Evolutionary conservation across 2,113 vertebrate species (phyloP).

Genomic region (Neotragus pygmaeus): DNA sequence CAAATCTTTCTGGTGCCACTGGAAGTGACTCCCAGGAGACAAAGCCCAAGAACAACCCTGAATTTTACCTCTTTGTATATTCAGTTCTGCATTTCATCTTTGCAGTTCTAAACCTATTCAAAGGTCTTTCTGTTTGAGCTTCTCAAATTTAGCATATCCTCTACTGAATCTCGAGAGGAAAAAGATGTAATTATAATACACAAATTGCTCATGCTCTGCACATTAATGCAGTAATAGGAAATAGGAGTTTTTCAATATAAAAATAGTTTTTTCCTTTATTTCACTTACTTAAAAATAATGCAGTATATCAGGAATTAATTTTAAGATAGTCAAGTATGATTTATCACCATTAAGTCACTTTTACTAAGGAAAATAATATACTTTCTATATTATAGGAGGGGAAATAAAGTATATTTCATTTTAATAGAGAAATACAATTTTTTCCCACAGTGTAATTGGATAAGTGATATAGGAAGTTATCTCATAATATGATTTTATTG

Average conservation of each 20-base stretch:
- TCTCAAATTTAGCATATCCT: slow-evolving; percentile 60
- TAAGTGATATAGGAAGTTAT: slow-evolving; percentile 49
- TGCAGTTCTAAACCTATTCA: slow-evolving; percentile 45
- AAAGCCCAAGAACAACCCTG: slow-evolving; percentile 30
- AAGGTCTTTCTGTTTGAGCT: slow-evolving; percentile 56
- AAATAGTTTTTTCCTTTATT: slow-evolving; percentile 52
- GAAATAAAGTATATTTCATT: slow-evolving; percentile 64
- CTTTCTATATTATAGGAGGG: slow-evolving; percentile 47
- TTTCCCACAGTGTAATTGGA: slow-evolving; percentile 53
- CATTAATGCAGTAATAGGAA: slow-evolving; percentile 41
- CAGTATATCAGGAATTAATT: slow-evolving; percentile 67
- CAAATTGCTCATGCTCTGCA: slow-evolving; percentile 30
- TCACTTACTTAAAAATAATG: slow-evolving; percentile 65
- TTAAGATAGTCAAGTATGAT: slow-evolving; percentile 63
- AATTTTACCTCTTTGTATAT: slow-evolving; percentile 50
- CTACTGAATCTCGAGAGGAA: slow-evolving; percentile 47
- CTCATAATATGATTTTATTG: slow-evolving; percentile 60
- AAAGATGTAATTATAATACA: slow-evolving; percentile 66
- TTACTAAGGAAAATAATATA: slow-evolving; percentile 62
- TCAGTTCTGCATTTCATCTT: slow-evolving; percentile 44
- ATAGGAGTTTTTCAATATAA: slow-evolving; percentile 36
- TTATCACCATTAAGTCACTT: slow-evolving; percentile 65
- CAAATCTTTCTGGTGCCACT: slow-evolving; percentile 22
- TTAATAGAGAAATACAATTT: slow-evolving; percentile 62
- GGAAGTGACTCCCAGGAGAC: slow-evolving; percentile 34